Conservation (phyloP, 2,888 invertebrate species). For the Rhyacophila evoluta region DNA sequence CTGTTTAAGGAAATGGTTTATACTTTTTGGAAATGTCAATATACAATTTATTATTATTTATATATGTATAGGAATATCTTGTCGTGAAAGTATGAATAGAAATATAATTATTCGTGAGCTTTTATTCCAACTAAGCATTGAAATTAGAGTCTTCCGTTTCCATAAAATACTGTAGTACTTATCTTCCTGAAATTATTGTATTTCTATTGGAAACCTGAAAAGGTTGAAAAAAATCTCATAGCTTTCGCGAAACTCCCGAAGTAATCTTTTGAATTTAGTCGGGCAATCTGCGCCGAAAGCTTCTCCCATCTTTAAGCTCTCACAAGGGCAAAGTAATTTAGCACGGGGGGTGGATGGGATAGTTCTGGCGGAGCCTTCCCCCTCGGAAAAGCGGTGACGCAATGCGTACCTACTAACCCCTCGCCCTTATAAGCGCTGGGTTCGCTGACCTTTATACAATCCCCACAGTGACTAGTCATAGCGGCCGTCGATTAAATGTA, state of each 20-base stretch:
- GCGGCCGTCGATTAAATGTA: not conserved
- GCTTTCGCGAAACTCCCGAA: not conserved
- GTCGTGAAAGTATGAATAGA: no score
- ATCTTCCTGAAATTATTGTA: no score
- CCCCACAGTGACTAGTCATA: constrained; percentile 3
- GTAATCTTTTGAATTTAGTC: constrained; percentile 1
- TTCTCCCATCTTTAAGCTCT: not conserved
- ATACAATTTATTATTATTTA: no score
- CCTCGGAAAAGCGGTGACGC: constrained; percentile 24
- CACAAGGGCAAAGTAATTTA: constrained; percentile 22
- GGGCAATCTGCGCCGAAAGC: not conserved
- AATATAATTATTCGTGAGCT: no score
- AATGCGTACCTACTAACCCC: constrained; percentile 19
- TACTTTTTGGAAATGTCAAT: no score
- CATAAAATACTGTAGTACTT: no score
- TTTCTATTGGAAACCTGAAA: not conserved
- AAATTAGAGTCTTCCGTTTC: no score
- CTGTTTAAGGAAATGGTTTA: no score
- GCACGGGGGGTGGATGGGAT: not conserved
- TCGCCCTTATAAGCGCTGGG: not conserved
- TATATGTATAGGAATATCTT: no score
- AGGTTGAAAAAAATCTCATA: not conserved
- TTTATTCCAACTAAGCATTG: no score
- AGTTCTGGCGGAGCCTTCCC: not conserved
- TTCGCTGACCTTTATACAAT: constrained; percentile 22